Evolutionary conservation across 2,113 vertebrate genomes (phyloP).

Genomic region (Rhombomys opimus): DNA sequence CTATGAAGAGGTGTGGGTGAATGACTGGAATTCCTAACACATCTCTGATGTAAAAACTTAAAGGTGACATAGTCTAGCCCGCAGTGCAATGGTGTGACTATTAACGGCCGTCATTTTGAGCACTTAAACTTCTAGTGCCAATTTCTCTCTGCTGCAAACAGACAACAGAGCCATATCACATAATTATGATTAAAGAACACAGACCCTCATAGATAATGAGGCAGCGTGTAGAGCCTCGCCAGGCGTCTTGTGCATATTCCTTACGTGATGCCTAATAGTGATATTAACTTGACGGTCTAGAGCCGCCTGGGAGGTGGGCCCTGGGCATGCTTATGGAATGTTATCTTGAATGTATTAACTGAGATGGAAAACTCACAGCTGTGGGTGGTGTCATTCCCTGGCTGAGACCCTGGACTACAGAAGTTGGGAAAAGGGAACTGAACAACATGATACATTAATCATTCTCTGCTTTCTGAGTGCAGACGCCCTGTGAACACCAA

Average conservation of each 20-base stretch:
- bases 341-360: neutral
- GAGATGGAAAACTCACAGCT: neutral
- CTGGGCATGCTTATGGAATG: neutral
- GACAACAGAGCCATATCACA: neutral
- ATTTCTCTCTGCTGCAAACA: conserved; percentile 1
- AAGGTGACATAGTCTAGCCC: neutral
- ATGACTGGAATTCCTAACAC: neutral
- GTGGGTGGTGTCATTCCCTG: neutral
- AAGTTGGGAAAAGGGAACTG: neutral
- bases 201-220: neutral
- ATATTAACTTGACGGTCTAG: neutral
- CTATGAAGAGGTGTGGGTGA: neutral
- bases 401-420: neutral
- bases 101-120: neutral
- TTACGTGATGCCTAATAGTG: neutral
- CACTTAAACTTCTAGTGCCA: neutral
- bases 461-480: neutral
- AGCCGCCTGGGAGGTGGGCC: neutral
- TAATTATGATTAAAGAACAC: neutral
- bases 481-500: neutral
- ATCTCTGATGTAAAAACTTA: neutral
- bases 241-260: neutral
- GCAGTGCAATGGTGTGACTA: neutral
- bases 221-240: neutral
- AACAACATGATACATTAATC: neutral